Evolutionary conservation across 2,113 vertebrate genomes (phyloP).

Genomic region (Tinamus guttatus): DNA sequence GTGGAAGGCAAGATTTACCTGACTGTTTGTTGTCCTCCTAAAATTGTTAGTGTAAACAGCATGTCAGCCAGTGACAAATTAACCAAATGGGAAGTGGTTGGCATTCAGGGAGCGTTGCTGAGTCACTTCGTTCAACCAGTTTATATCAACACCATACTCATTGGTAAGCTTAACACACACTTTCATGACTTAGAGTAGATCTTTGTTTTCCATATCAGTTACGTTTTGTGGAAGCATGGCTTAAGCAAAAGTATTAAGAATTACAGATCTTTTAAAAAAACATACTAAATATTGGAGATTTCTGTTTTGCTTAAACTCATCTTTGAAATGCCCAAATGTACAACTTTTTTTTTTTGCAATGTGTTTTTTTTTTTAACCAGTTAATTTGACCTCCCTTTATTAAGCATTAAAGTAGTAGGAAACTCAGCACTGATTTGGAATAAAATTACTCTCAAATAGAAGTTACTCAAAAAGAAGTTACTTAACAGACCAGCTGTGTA

Average conservation of each 20-base stretch:
- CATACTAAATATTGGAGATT: neutral
- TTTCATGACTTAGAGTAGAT: accelerated
- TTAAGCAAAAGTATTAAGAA: neutral
- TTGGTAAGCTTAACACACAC: constrained; percentile 78
- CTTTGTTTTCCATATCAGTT: accelerated
- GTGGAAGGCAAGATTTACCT: constrained; percentile 91
- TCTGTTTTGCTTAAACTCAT: neutral
- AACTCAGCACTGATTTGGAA: neutral
- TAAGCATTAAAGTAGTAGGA: neutral
- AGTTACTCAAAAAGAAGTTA: neutral
- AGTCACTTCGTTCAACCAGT: constrained; percentile 94
- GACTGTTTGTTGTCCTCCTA: constrained; percentile 79
- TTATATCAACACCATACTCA: constrained; percentile 88
- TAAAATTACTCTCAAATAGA: neutral
- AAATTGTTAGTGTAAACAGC: constrained; percentile 79
- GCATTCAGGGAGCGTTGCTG: constrained; percentile 92
- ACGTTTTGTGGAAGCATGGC: neutral
- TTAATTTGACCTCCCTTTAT: neutral
- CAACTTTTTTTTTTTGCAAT: neutral
- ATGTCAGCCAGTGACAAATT: constrained; percentile 94
- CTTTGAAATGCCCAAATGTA: neutral
- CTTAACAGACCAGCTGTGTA: neutral
- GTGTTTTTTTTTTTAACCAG: neutral
- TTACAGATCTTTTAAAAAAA: neutral
- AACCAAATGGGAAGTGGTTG: constrained; percentile 93